Percentiles rank a stretch among this genome's conserved stretches.
Evolutionary conservation across 2,888 invertebrate species (phyloP).

Genomic region (Drosophila antonietae): DNA sequence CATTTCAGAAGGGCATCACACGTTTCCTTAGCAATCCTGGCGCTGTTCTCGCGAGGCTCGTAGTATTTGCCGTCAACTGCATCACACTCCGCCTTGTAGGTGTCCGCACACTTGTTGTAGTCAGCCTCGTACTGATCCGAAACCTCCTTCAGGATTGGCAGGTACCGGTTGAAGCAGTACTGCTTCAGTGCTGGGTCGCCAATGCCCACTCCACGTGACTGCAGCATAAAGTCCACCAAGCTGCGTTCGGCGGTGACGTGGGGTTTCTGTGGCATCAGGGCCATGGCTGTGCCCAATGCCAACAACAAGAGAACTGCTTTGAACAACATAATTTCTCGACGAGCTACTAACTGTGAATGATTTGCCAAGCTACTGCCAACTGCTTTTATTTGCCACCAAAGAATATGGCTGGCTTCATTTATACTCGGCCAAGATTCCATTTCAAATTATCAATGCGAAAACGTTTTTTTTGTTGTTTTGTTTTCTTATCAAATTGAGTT

Average conservation of each 20-base stretch:
- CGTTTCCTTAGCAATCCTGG: conserved; percentile 1
- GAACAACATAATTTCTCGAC: conserved; percentile 39
- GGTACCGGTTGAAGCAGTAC: conserved; percentile 45
- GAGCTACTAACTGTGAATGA: conserved; percentile 21
- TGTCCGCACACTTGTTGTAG: conserved; percentile 18
- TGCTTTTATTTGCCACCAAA: conserved; percentile 25
- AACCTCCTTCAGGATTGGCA: conserved; percentile 34
- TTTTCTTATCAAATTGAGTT: conserved; percentile 4
- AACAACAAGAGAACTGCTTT: conserved; percentile 40
- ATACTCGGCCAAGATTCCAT: background rate
- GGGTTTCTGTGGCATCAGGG: conserved; percentile 17
- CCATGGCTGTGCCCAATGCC: conserved; percentile 25
- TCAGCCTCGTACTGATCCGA: conserved; percentile 16
- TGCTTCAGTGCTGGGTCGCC: conserved; percentile 9
- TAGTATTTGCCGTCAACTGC: conserved; percentile 3
- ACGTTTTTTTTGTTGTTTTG: background rate
- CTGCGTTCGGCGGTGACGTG: conserved; percentile 11
- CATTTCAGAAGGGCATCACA: conserved; percentile 30
- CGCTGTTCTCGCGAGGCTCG: background rate
- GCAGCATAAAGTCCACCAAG: conserved; percentile 42
- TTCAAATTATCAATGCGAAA: conserved; percentile 7
- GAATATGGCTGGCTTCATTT: background rate
- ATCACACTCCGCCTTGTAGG: background rate
- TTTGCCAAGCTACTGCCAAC: background rate
- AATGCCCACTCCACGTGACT: background rate